Evolutionary conservation across 2,888 invertebrate genomes (phyloP), one percentile per base, ranked within the genome.

Genomic region (Margaritifera margaritifera): DNA sequence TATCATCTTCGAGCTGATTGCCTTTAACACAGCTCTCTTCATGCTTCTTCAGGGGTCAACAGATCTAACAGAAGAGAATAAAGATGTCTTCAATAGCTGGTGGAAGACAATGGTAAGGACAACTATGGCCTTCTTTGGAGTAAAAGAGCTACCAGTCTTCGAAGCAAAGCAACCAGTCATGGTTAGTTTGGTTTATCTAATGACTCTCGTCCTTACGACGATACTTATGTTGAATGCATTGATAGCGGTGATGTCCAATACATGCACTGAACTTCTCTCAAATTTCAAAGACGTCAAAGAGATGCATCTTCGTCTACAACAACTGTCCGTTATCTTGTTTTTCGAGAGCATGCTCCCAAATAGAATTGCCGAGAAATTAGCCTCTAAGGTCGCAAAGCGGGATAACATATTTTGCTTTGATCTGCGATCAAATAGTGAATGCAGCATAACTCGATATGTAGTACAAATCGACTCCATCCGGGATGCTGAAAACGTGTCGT

Each of bases 1-100:
- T 11, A 74, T 84, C 18, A 31, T 71, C 6, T 68, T 83, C 19
- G 81, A 79, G 60, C 60, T 83, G 1, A 19, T 82, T 56, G 77
- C 82, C 4, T 84, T 84, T 60, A 78, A 80, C 8, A 75, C 81
- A 1, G 81, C 80, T 24, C 79, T 84, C 74, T 75, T 82, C 70
- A 79, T 82, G 66, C 70, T 74, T 3, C 78, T 81, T 20, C 77
- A 80, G 60, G 68, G 75, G 5, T 71, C 77, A 0, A 52, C 66
- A 19, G 50, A 22, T 8, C 63, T 31, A 1, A 18, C 60, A 0
- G 68, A 75, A 22, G 56, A 66, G 18, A 73, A 74, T 1, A 79
- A 76, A 61, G 31, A 25, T 19, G 58, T 67, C 24, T 68, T 77
- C 52, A 74, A 79, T 25, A 50, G 64, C 11, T 69, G 80, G 2